phyloP scores from a whole-genome alignment of 2,113 vertebrate genomes.

The Rhipidura dahli region DNA sequence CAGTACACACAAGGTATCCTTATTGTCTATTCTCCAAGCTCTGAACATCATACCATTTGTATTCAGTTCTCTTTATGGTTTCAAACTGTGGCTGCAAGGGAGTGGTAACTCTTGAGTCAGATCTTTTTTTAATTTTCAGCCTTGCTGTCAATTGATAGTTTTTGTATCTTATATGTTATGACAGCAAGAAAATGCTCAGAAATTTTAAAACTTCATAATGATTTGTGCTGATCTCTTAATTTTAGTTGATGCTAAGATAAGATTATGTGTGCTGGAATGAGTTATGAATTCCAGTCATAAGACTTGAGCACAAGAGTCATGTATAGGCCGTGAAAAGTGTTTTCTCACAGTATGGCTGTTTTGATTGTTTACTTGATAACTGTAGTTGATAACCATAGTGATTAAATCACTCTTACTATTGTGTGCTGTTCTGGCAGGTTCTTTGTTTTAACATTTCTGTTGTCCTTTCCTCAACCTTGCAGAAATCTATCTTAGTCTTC shows the following conservation, averaged over 20 bases:
- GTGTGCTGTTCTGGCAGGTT: neutral
- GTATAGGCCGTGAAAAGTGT: neutral
- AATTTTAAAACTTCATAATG: neutral
- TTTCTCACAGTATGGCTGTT: neutral
- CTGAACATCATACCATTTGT: constrained; percentile 21
- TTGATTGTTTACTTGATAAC: neutral
- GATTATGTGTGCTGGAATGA: neutral
- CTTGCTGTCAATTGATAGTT: constrained; percentile 4
- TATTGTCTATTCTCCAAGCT: constrained; percentile 35
- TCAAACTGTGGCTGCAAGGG: constrained; percentile 16
- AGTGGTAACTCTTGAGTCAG: neutral
- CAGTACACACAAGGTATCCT: neutral
- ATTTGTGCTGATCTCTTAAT: constrained; percentile 26
- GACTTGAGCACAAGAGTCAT: neutral
- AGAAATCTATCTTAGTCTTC: neutral
- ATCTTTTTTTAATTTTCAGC: neutral
- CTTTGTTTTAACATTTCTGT: no score
- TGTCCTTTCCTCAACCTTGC: neutral
- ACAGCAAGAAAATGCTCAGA: constrained; percentile 33
- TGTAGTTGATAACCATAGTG: neutral
- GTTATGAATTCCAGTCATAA: neutral
- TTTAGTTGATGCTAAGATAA: neutral
- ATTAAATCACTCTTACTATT: neutral
- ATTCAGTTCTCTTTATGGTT: constrained; percentile 19
- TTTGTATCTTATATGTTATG: constrained; percentile 3